Base-by-base conservation (phyloP, 64 coral and sea anemone species). In the Pocillopora verrucosa region DNA sequence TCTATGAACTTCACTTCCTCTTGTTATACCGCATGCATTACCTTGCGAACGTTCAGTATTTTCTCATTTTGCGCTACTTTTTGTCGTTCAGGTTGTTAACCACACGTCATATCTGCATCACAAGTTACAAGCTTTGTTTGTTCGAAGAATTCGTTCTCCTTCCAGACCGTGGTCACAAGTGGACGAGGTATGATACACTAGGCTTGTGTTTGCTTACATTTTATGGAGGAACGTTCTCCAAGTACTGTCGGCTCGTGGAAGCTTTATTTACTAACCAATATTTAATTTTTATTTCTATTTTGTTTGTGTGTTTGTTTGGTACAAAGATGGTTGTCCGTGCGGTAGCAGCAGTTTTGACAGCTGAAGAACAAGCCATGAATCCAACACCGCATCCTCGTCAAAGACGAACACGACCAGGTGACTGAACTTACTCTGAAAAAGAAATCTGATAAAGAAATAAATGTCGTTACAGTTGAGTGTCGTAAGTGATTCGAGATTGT, bases 91-190 rank as follows among this genome's bases (percentile, higher is more conserved):
- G 72, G 58, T 51, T 77, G 73, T 78, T 61, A 88, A 85, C 63
- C 63, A 72, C 2, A 90, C 92, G 22, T 75, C 88, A 12, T 99
- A 91, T 80, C 80, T 99, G 84, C 94, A 85, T 56, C 97, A 99
- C 90, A 99, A 99, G 84, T 56, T 99, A 19, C 97, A 99, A 83
- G 94, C 94, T 15, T 38, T 99, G 10, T 87, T 99, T 20, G 85
- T 99, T 17, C 73, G 97, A 86, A 87, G 97, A 60, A 93, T 99
- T 70, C 94, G 91, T 38, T 90, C 94, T 37, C 97, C 97, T 0
- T 92, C 88, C 12, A 82, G 97, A 61, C 97, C 97, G 56, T 95
- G 94, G 90, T 95, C 97, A 13, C 97, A 95, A 81, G 97, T 95
- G 60, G 97, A 99, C 64, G 97, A 99, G 94, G 97, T 99, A 76